phyloP scores from a whole-genome alignment of 2,888 invertebrate genomes.

The Acanthococcus lagerstroemiae region DNA sequence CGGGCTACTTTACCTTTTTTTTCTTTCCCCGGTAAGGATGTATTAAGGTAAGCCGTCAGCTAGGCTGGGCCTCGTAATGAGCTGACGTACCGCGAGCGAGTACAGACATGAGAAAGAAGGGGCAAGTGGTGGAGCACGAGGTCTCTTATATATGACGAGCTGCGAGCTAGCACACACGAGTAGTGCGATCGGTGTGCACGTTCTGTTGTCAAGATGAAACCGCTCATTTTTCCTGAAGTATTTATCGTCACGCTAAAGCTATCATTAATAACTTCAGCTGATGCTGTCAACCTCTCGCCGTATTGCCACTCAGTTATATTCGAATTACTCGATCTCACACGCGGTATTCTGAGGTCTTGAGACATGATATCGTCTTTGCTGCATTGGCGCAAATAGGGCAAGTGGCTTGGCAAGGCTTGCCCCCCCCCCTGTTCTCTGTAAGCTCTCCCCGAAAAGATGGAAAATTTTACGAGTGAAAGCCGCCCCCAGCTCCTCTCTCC shows the following conservation, averaged over 20 bases:
- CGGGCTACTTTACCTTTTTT: conserved; percentile 21
- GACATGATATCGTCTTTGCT: no score
- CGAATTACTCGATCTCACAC: neutral
- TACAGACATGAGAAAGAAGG: neutral
- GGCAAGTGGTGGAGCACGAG: neutral
- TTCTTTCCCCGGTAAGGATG: conserved; percentile 3
- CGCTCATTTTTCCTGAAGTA: conserved; percentile 28
- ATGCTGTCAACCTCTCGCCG: conserved; percentile 8
- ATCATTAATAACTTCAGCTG: conserved; percentile 26
- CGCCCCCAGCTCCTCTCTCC: no score
- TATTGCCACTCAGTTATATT: no score
- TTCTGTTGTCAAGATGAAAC: conserved; percentile 28
- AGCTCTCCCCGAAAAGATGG: no score
- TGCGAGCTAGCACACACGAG: neutral
- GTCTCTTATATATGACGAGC: no score
- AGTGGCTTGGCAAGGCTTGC: no score
- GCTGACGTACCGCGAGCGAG: conserved; percentile 20
- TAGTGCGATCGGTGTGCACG: neutral
- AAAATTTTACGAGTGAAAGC: no score
- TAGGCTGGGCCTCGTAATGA: conserved; percentile 12
- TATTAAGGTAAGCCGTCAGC: conserved; percentile 23
- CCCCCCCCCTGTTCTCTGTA: no score
- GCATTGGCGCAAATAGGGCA: no score
- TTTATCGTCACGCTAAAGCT: conserved; percentile 28
- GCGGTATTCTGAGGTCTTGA: no score